These are phyloP conservation scores for Pangasius larnaudii DNA, from an alignment of 2,797 vertebrate genomes.

Conservation along the genomic window DNA sequence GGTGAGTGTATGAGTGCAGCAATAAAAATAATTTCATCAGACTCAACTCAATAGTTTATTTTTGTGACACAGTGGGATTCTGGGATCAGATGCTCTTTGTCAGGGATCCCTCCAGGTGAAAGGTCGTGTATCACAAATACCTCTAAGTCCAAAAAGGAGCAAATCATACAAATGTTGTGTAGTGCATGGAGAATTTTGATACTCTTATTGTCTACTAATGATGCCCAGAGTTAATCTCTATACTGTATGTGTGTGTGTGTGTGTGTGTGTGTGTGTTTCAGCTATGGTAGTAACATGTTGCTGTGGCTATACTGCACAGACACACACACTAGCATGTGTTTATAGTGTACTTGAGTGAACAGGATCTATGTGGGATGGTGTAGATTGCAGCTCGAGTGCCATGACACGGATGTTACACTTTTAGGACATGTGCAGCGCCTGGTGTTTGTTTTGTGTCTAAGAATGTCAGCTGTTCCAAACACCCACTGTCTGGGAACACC, in stretches of 20 bases:
- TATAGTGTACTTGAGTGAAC: neutral
- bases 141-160: neutral
- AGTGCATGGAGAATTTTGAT: no score
- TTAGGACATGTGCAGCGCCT: neutral
- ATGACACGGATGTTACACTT: constrained; percentile 11
- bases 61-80: neutral
- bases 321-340: constrained; percentile 1
- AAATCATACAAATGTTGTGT: neutral
- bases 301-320: neutral
- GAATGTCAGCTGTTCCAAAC: constrained; percentile 70
- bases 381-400: constrained; percentile 3
- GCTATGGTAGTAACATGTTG: neutral
- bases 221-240: no score
- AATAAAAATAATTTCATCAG: neutral
- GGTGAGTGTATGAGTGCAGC: neutral
- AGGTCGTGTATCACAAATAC: neutral
- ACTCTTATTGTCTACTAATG: neutral
- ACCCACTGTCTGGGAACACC: constrained; percentile 49
- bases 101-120: neutral
- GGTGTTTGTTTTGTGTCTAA: constrained; percentile 44
- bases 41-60: neutral
- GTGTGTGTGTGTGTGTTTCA: neutral
- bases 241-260: neutral
- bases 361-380: neutral
- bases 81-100: neutral